Conservation (phyloP, 2,888 invertebrate genomes). For the Microctonus aethiopoides region DNA sequence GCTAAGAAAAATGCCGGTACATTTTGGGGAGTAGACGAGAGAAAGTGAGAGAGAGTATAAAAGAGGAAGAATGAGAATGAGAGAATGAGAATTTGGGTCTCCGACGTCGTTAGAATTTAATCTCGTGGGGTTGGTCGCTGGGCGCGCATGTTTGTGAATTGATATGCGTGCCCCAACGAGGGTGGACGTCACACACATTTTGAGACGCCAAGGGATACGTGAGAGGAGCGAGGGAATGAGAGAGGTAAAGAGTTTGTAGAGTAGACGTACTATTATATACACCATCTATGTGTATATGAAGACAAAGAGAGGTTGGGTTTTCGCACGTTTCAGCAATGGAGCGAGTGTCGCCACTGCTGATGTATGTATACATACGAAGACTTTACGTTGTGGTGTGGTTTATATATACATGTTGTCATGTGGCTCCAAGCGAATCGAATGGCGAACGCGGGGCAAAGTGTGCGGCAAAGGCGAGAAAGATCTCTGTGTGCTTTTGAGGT, state of each 20-base stretch:
- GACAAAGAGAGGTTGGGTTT: constrained; percentile 10
- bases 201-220: constrained; percentile 25
- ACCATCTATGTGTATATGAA: not conserved
- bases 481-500: not conserved
- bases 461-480: not conserved
- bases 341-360: constrained; percentile 20
- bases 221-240: constrained; percentile 17
- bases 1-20: constrained; percentile 64
- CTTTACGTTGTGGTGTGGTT: constrained; percentile 17
- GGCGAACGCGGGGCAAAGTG: not conserved
- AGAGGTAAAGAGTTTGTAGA: constrained; percentile 21
- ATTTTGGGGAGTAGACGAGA: constrained; percentile 5
- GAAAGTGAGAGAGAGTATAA: not conserved
- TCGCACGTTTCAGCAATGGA: constrained; percentile 22
- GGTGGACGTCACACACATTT: constrained; percentile 35
- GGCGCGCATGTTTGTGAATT: constrained; percentile 36
- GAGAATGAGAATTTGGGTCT: constrained; percentile 26
- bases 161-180: constrained; percentile 35
- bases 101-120: constrained; percentile 62
- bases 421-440: constrained; percentile 15
- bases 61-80: constrained; percentile 3
- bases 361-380: not conserved
- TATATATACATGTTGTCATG: constrained; percentile 27
- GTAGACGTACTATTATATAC: not conserved
- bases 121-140: constrained; percentile 49